These are phyloP conservation scores for Neomicropteryx cornuta DNA, from an alignment of 1,140 invertebrate species.

Conservation along the genomic window DNA sequence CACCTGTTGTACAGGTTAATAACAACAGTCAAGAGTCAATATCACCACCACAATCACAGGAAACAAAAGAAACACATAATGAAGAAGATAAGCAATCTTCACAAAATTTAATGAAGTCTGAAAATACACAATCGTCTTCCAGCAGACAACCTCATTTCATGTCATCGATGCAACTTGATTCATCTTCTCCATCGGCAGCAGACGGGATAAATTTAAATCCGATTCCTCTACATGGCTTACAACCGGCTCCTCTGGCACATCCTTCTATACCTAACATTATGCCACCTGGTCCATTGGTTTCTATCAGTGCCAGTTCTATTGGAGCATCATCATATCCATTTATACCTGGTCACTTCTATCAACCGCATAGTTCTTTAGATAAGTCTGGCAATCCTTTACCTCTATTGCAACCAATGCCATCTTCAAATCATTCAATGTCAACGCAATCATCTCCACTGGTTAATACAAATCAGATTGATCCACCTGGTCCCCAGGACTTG, in stretches of 20 bases:
- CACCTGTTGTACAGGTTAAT: conserved; percentile 34
- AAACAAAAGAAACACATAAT: conserved; percentile 28
- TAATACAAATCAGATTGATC: conserved; percentile 29
- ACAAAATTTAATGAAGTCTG: too few relatives aligned
- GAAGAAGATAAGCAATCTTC: conserved; percentile 31
- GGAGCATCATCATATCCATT: conserved; percentile 40
- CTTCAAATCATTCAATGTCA: conserved; percentile 27
- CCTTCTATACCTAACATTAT: conserved; percentile 39
- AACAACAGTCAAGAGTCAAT: conserved; percentile 29
- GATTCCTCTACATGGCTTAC: conserved; percentile 22
- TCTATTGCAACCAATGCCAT: conserved; percentile 41
- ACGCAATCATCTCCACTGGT: conserved; percentile 12
- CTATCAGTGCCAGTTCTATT: conserved; percentile 38
- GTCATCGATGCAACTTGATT: too few relatives aligned
- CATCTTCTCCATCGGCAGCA: too few relatives aligned
- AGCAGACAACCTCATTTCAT: too few relatives aligned
- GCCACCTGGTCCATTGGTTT: conserved; percentile 42
- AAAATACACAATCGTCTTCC: too few relatives aligned
- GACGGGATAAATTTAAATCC: too few relatives aligned
- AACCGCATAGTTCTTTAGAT: conserved; percentile 23
- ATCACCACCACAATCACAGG: conserved; percentile 30
- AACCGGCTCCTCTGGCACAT: conserved; percentile 36
- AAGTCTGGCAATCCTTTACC: conserved; percentile 32
- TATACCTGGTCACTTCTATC: conserved; percentile 34
- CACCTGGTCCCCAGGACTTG: conserved; percentile 60